Base-by-base conservation (phyloP, 2,113 vertebrate genomes). In the Electrona antarctica region DNA sequence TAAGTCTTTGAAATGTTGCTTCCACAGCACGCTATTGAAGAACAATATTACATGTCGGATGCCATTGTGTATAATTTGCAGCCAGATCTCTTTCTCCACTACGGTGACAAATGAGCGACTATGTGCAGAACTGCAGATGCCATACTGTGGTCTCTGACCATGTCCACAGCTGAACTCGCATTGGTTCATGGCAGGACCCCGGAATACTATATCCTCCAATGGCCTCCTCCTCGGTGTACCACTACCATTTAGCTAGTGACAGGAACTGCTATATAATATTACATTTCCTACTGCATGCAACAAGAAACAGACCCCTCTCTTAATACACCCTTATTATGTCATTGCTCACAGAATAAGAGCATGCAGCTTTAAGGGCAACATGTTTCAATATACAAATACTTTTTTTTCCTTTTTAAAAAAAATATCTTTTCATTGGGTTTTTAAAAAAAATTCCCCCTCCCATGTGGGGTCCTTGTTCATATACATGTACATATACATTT, bases 221-320 rank as follows among this genome's bases (percentile, higher is more conserved):
- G 76, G 67, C 72, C 73, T 60, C 14, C 14, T 71, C 48, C 15
- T 29, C 47, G 57, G 67, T 78, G 6, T 66, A 79, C 73, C 50
- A 0, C 80, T 48, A 69, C 60, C 70, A 41, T 41, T 41, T 70
- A 60, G 78, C 88, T 67, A 79, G 74, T 78, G 79, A 68, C 66
- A 29, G 50, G 59, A 78, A 71, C 60, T 65, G 70, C 76, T 69
- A 77, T 50, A 33, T 14, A 52, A 72, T 64, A 64, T 62, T 63
- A 81, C 65, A 80, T 82, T 84, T 86, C 78, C 76, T 71, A 60
- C 65, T 62, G 57, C 61, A 47, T 49, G 56, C 81, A 68, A 72
- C 74, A 64, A 64, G 60, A 62, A 29, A 64, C 59, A 41, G 33
- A 41, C 21, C 74, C 73, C 68, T 51, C 64, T 15, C 15, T 10